Evolutionary conservation across 2,113 vertebrate genomes (phyloP).

Genomic region (Salvator merianae): DNA sequence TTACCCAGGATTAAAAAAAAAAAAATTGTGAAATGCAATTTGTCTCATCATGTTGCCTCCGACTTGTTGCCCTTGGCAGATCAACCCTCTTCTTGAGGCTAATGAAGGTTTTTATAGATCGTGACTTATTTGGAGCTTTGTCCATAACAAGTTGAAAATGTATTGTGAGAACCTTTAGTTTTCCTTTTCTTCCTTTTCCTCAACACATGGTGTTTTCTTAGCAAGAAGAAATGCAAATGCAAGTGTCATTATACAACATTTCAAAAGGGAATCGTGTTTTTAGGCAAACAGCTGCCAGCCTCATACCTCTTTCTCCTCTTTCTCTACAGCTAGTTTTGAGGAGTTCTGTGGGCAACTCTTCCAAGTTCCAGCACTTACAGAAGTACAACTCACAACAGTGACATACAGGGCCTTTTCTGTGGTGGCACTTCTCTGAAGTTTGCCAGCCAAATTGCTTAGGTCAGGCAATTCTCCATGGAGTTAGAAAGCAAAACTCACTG

Average conservation of each 20-base stretch:
- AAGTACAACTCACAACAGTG: not conserved
- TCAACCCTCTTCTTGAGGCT: not conserved
- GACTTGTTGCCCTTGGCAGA: too few species aligned
- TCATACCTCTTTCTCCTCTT: too few species aligned
- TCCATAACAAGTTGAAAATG: not conserved
- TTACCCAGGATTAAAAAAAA: not conserved
- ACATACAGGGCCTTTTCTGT: not conserved
- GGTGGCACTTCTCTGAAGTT: not conserved
- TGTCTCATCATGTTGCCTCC: not conserved
- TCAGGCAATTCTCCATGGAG: not conserved
- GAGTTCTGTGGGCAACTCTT: too few species aligned
- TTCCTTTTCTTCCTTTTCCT: not conserved
- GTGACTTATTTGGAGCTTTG: not conserved
- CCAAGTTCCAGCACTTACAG: too few species aligned
- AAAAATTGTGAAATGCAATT: not conserved
- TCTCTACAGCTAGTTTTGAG: not conserved
- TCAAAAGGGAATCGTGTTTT: not conserved
- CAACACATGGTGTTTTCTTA: not conserved
- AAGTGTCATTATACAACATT: not conserved
- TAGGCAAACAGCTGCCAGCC: not conserved
- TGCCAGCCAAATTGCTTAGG: not conserved
- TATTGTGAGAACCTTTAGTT: not conserved
- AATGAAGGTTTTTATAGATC: not conserved
- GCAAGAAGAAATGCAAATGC: not conserved
- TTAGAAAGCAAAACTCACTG: too few species aligned